Base-by-base conservation (phyloP, 2,113 vertebrate genomes). In the Cephalophus harveyi region DNA sequence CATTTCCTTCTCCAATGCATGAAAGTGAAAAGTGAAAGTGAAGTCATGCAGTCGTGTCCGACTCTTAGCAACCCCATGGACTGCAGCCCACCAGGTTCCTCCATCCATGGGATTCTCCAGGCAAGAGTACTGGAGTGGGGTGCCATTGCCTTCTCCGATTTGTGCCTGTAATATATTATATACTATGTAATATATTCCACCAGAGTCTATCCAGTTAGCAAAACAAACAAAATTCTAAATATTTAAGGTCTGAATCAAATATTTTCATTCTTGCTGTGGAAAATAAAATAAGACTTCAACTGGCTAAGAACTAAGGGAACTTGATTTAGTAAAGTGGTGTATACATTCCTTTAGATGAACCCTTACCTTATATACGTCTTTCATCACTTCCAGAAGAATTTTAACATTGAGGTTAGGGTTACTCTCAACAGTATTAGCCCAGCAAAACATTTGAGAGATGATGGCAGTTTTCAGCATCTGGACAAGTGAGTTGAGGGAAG, bases 391-490 rank as follows among this genome's bases (percentile, higher is more conserved):
- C 30, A 99, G 91, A 62, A 97, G 71, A 81, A 30, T 55, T 90
- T 92, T 96, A 23, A 87, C 1, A 91, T 46, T 79, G 62, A 0
- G 4, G 4, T 7, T 0, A 33, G 0, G 1, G 3, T 4, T 0
- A 33, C 2, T 1, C 4, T 25, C 3, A 1, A 0, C 0, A 0
- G 3, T 7, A 11, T 9, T 0, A 17, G 0, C 1, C 27, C 46
- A 9, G 15, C 0, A 0, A 2, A 0, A 0, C 6, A 98, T 2
- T 11, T 83, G 60, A 89, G n/a, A 28, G n/a, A 83, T 0, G 5
- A 98, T 30, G 13, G 89, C 81, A 17, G 15, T 60, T 96, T 98
- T 98, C 82, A 98, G 96, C 97, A 98, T 97, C 87, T 98, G 96
- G 59, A 98, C 95, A 43, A 97, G 52, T 50, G 52, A 97, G 7